Conservation (phyloP, 2,888 invertebrate species). For the Eilema sororculum region DNA sequence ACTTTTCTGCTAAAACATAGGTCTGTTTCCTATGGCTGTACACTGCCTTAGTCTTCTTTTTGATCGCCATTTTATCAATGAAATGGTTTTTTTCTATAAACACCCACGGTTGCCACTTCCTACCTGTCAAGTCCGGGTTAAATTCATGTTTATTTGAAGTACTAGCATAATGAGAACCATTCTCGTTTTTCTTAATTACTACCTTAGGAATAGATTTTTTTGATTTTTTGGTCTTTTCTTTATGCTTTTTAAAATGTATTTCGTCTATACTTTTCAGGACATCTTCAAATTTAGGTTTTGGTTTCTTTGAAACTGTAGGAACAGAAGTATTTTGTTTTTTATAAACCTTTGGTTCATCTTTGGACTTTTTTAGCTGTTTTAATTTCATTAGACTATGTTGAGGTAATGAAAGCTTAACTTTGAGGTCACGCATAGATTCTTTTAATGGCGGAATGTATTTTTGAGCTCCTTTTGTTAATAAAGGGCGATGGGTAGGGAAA, state of each 20-base stretch:
- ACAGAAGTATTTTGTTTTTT: slow-evolving; percentile 54
- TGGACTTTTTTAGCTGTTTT: slow-evolving; percentile 77
- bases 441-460: slow-evolving; percentile 84
- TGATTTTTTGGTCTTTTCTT: slow-evolving; percentile 73
- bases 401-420: slow-evolving; percentile 80
- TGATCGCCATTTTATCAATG: slow-evolving; percentile 81
- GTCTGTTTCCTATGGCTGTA: slow-evolving; percentile 76
- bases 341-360: slow-evolving; percentile 70
- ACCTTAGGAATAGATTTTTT: slow-evolving; percentile 81
- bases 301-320: slow-evolving; percentile 69
- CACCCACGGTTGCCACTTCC: slow-evolving; percentile 86
- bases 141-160: slow-evolving; percentile 64
- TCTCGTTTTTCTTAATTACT: slow-evolving; percentile 81
- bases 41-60: slow-evolving; percentile 75
- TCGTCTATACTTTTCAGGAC: slow-evolving; percentile 84
- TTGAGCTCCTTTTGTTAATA: slow-evolving; percentile 83
- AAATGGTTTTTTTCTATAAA: slow-evolving; percentile 79
- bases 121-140: slow-evolving; percentile 82
- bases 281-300: slow-evolving; percentile 84
- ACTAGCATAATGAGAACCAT: slow-evolving; percentile 83
- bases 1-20: slow-evolving; percentile 76
- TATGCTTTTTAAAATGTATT: slow-evolving; percentile 78
- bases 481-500: slow-evolving; percentile 64
- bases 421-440: slow-evolving; percentile 75
- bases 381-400: slow-evolving; percentile 77